Percentiles rank a stretch among this genome's conserved stretches.
Evolutionary conservation across 2,888 invertebrate species (phyloP).

Genomic region (Alsophila aescularia): DNA sequence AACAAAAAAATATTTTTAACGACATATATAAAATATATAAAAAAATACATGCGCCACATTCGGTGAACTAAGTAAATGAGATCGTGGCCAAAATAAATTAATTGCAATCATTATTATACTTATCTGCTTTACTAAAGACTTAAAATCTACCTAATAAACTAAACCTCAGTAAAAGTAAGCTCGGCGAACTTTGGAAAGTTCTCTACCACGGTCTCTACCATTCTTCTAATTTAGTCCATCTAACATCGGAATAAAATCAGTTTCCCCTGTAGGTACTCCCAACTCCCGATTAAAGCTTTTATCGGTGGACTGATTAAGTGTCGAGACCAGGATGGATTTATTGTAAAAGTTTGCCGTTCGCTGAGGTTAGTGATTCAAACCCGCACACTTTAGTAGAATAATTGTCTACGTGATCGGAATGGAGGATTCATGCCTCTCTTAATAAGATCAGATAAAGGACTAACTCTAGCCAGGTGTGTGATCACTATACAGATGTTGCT

Average conservation of each 20-base stretch:
- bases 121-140: background rate
- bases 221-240: constrained; percentile 61
- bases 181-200: constrained; percentile 44
- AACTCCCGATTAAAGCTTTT: constrained; percentile 82
- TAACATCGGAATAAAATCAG: constrained; percentile 64
- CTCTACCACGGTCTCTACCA: constrained; percentile 43
- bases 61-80: no score
- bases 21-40: no score
- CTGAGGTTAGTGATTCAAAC: constrained; percentile 82
- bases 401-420: constrained; percentile 84
- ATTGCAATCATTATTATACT: background rate
- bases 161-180: constrained; percentile 6
- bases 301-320: constrained; percentile 83
- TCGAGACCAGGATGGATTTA: constrained; percentile 82
- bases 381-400: constrained; percentile 83
- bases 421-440: constrained; percentile 68
- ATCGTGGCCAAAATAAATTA: no score
- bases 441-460: constrained; percentile 80
- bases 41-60: no score
- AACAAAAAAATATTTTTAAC: no score
- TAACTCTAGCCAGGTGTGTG: constrained; percentile 50
- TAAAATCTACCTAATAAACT: no score
- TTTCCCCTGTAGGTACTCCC: constrained; percentile 66
- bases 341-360: constrained; percentile 83
- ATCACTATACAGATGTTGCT: background rate